phyloP scores from a whole-genome alignment of 2,113 vertebrate genomes.

The Brevimyrus niger region DNA sequence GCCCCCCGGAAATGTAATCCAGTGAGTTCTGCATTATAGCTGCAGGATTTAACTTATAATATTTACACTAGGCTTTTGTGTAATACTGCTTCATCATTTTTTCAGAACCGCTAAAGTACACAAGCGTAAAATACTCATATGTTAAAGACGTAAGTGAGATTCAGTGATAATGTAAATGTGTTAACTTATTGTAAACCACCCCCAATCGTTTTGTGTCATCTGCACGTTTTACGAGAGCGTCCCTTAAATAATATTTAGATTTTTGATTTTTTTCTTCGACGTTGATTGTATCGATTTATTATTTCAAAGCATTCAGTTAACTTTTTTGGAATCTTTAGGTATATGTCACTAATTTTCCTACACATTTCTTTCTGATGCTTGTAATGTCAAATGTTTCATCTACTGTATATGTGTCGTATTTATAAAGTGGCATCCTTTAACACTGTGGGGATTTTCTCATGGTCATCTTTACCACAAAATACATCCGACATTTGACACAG shows the following conservation, averaged over 20 bases:
- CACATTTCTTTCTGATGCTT: neutral
- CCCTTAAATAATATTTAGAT: neutral
- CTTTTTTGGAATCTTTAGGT: neutral
- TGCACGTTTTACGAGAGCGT: neutral
- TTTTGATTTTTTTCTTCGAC: neutral
- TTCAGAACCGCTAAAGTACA: neutral
- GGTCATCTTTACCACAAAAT: neutral
- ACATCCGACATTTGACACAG: neutral
- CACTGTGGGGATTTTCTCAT: neutral
- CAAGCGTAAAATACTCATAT: neutral
- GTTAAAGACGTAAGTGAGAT: neutral
- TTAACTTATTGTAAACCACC: neutral
- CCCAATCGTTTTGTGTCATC: neutral
- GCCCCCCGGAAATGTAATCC: neutral
- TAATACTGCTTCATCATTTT: neutral
- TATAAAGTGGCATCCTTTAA: neutral
- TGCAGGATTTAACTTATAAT: neutral
- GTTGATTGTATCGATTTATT: neutral
- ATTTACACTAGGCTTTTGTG: neutral
- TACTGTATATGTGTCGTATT: neutral
- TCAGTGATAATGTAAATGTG: neutral
- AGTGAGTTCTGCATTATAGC: neutral
- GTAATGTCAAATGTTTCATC: neutral
- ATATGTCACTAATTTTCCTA: neutral
- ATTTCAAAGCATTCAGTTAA: neutral